phyloP scores from a whole-genome alignment of 2,797 vertebrate species.

The Periparus ater region DNA sequence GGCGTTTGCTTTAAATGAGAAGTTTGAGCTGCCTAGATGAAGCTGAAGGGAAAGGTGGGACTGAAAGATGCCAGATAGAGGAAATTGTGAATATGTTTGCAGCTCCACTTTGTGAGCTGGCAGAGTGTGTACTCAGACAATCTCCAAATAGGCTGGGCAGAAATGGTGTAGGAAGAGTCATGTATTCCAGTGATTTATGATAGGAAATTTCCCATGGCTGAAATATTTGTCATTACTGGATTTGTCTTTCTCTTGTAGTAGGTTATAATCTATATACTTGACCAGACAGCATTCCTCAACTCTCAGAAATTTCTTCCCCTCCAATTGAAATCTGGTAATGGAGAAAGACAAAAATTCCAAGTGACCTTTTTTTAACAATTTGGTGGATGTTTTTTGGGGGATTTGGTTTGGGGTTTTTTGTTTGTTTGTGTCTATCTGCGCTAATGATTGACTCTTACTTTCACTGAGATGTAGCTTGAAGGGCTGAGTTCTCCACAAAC shows the following conservation, averaged over 20 bases:
- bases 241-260: not conserved
- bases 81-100: constrained; percentile 27
- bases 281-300: not conserved
- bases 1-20: not conserved
- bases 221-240: not conserved
- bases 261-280: not conserved
- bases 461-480: not conserved
- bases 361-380: not conserved
- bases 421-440: not conserved
- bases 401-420: not conserved
- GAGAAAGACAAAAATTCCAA: not conserved
- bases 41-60: not conserved
- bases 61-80: not conserved
- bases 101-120: constrained; percentile 17
- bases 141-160: not conserved
- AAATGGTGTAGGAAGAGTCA: not conserved
- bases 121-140: not conserved
- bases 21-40: not conserved
- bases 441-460: not conserved
- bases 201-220: not conserved
- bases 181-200: not conserved
- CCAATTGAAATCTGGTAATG: not conserved
- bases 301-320: not conserved
- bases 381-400: not conserved
- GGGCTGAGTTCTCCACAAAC: not conserved